Conservation (phyloP, 2,797 vertebrate genomes). For the Lepilemur septentrionalis region DNA sequence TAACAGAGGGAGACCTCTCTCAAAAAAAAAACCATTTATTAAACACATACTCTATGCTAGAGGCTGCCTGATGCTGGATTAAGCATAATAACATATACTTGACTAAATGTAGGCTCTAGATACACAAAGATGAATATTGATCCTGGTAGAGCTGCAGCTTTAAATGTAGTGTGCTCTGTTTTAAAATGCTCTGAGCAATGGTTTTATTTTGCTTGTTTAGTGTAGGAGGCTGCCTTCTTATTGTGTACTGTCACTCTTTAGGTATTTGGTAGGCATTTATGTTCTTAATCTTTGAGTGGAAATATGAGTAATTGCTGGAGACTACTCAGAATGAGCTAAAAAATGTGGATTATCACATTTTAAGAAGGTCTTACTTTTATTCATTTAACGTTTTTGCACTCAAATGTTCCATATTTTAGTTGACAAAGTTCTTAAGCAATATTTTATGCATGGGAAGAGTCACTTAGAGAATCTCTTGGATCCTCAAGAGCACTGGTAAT, state of each 20-base stretch:
- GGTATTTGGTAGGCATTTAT: neutral
- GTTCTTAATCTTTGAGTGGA: conserved; percentile 37
- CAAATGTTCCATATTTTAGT: neutral
- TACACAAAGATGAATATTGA: neutral
- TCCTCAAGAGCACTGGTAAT: neutral
- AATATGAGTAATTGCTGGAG: conserved; percentile 24
- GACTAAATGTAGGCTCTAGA: neutral
- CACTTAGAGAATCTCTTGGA: neutral
- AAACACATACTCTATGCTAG: neutral
- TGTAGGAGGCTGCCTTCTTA: neutral
- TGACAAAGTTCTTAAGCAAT: conserved; percentile 18
- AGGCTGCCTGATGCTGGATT: neutral
- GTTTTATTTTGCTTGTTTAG: conserved; percentile 34
- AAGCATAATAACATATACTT: neutral
- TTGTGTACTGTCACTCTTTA: neutral
- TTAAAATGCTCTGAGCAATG: neutral
- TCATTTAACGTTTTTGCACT: neutral
- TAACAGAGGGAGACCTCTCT: neutral
- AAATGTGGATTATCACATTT: neutral
- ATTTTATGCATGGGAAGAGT: neutral
- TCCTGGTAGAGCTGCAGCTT: neutral
- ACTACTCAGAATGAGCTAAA: neutral
- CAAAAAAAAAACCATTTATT: neutral
- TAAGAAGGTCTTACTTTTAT: neutral
- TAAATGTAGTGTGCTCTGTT: neutral